Conservation (phyloP, 2,113 vertebrate genomes). For the Chelonoidis abingdonii region DNA sequence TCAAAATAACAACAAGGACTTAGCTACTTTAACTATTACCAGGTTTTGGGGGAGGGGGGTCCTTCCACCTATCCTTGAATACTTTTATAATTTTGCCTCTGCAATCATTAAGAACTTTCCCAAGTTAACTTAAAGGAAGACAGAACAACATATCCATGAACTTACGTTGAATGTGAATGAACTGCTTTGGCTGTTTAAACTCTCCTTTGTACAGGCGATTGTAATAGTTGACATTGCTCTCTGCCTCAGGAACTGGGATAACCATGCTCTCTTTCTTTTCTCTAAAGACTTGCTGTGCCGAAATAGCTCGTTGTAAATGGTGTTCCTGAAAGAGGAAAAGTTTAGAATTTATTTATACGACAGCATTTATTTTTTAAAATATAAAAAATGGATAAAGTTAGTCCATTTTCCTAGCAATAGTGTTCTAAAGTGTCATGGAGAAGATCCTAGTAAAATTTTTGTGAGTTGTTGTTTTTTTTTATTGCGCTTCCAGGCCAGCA, state of each 20-base stretch:
- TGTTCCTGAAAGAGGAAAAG: constrained; percentile 87
- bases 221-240: constrained; percentile 94
- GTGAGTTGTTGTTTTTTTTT: not conserved
- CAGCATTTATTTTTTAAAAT: rapidly evolving
- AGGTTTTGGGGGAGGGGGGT: not conserved
- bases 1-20: not conserved
- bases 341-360: not conserved
- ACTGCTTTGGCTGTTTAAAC: constrained; percentile 93
- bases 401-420: not conserved
- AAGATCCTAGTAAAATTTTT: not conserved
- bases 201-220: constrained; percentile 94
- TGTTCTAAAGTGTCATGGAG: not conserved
- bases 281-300: constrained; percentile 93
- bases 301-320: constrained; percentile 95
- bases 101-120: rapidly evolving
- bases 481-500: not conserved
- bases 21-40: rapidly evolving
- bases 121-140: not conserved
- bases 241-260: constrained; percentile 93
- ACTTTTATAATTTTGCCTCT: not conserved
- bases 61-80: not conserved
- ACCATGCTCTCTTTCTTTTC: constrained; percentile 97
- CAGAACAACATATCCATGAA: constrained; percentile 25
- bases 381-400: rapidly evolving
- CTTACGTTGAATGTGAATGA: constrained; percentile 96